Evolutionary conservation across 1,140 invertebrate species (phyloP).

Genomic region (Pinna nobilis): DNA sequence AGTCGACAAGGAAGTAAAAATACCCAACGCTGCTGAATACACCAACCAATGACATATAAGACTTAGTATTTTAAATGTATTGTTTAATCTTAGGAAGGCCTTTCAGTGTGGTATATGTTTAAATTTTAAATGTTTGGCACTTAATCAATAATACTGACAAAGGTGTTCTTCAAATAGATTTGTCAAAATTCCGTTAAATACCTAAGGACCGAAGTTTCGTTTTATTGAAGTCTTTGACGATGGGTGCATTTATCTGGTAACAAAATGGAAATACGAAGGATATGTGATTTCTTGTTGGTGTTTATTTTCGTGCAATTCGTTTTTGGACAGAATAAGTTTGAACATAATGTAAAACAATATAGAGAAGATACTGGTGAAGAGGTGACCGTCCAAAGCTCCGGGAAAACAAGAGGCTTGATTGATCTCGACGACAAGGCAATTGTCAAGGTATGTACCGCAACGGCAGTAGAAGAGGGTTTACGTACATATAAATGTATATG

Average conservation of each 20-base stretch:
- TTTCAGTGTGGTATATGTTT: background rate
- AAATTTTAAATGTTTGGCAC: background rate
- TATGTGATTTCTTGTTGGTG: background rate
- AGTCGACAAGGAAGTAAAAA: background rate
- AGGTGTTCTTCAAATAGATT: background rate
- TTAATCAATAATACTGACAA: background rate
- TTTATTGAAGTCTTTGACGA: no score
- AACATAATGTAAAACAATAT: background rate
- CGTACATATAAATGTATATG: no score
- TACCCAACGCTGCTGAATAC: background rate
- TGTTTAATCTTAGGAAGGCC: background rate
- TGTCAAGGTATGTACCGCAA: background rate
- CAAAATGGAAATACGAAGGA: background rate
- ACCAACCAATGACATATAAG: background rate
- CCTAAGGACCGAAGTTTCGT: no score
- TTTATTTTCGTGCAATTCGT: background rate
- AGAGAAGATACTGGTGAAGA: background rate
- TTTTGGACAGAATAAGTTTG: background rate
- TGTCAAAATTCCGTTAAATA: no score
- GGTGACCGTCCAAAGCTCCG: background rate
- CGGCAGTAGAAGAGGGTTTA: no score
- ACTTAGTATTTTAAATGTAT: background rate
- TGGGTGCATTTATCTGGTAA: background rate
- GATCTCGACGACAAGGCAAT: background rate
- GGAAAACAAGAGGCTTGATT: background rate